Percentiles rank a stretch among this genome's conserved stretches.
Evolutionary conservation across 30 jellyfish, hydroid and myxozoan genomes (phyloP).

Genomic region (Aurelia coerulea): DNA sequence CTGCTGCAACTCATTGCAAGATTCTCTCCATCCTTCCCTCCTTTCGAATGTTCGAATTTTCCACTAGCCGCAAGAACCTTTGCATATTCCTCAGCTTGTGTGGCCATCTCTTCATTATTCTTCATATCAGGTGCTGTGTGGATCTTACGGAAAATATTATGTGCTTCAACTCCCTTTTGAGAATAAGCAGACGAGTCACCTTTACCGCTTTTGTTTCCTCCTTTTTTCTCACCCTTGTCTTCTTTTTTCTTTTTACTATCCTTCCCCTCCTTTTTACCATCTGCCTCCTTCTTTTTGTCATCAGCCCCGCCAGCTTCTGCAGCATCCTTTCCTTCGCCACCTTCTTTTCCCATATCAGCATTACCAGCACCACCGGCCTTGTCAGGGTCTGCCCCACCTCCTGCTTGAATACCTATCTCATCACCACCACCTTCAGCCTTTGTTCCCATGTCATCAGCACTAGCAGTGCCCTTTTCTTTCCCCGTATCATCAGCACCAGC

Average conservation of each 20-base stretch:
- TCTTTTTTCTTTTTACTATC: constrained; percentile 15
- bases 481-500: constrained; percentile 6
- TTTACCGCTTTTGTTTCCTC: constrained; percentile 10
- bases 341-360: neutral
- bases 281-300: neutral
- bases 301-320: constrained; percentile 6
- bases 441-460: constrained; percentile 27
- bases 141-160: constrained; percentile 63
- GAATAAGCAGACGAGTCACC: constrained; percentile 41
- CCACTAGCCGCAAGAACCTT: constrained; percentile 74
- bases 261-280: neutral
- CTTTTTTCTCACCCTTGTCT: constrained; percentile 19
- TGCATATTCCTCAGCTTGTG: constrained; percentile 87
- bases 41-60: constrained; percentile 69
- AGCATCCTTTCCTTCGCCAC: constrained; percentile 11
- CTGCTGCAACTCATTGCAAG: constrained; percentile 85
- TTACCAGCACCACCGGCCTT: constrained; percentile 8
- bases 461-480: neutral
- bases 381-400: constrained; percentile 21
- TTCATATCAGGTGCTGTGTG: constrained; percentile 68
- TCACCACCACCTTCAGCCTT: neutral
- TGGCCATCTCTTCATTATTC: constrained; percentile 63
- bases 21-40: constrained; percentile 86
- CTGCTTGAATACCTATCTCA: constrained; percentile 38
- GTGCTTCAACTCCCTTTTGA: constrained; percentile 76